These are phyloP conservation scores for Syngnathoides biaculeatus DNA, from an alignment of 2,113 vertebrate species.

Conservation along the genomic window DNA sequence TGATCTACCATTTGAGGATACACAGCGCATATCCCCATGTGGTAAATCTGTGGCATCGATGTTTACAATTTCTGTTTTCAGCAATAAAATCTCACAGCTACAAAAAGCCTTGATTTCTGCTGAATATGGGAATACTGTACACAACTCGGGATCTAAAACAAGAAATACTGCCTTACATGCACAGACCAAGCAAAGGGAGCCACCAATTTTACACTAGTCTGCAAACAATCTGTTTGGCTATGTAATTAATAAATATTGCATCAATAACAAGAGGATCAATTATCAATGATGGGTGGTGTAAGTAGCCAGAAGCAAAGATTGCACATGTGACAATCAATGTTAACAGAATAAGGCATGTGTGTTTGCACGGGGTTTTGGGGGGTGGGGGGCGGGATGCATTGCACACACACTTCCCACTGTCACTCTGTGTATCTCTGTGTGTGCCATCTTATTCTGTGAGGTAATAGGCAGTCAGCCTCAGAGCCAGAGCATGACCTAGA, in stretches of 20 bases:
- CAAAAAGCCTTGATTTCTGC: conserved; percentile 51
- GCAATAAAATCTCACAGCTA: conserved; percentile 32
- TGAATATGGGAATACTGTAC: conserved; percentile 45
- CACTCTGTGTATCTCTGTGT: conserved; percentile 18
- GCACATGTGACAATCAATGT: conserved; percentile 39
- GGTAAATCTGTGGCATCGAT: conserved; percentile 12
- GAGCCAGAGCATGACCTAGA: conserved; percentile 76
- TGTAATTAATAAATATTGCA: conserved; percentile 43
- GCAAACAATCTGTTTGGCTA: conserved; percentile 18
- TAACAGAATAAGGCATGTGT: conserved; percentile 22
- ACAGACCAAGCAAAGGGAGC: conserved; percentile 24
- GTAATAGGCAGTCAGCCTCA: conserved; percentile 65
- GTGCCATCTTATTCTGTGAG: conserved; percentile 59
- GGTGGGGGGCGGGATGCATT: conserved; percentile 4
- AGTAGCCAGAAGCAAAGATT: conserved; percentile 38
- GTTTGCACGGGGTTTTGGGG: conserved; percentile 22
- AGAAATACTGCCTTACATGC: conserved; percentile 28
- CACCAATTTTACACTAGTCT: conserved; percentile 25
- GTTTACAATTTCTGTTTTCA: conserved; percentile 31
- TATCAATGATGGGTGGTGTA: conserved; percentile 27
- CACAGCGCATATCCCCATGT: conserved; percentile 11
- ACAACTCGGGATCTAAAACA: conserved; percentile 33
- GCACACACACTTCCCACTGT: conserved; percentile 3
- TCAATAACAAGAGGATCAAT: conserved; percentile 39
- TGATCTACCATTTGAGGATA: conserved; percentile 14